phyloP scores from a whole-genome alignment of 2,113 vertebrate species.

The Sturnira hondurensis region DNA sequence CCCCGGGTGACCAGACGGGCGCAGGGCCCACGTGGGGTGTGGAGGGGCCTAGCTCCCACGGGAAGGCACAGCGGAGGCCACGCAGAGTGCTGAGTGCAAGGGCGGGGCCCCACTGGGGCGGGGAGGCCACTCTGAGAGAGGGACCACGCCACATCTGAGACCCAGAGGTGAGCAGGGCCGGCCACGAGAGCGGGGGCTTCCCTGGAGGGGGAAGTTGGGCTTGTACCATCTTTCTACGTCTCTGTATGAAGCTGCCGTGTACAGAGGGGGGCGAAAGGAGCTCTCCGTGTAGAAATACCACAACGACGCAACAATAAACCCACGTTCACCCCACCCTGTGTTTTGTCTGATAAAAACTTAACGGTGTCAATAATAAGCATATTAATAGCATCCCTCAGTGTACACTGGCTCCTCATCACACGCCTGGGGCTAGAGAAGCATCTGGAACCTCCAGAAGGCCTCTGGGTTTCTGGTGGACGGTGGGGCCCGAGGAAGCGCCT shows the following conservation, averaged over 20 bases:
- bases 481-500: rapidly evolving
- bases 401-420: rapidly evolving
- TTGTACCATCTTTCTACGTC: not conserved
- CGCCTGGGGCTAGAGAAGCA: rapidly evolving
- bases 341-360: not conserved
- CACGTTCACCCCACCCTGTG: not conserved
- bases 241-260: not conserved
- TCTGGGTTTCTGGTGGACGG: not conserved
- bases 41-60: rapidly evolving
- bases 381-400: rapidly evolving
- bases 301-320: not conserved
- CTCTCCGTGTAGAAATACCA: not conserved
- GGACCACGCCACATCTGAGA: rapidly evolving
- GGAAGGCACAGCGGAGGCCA: rapidly evolving
- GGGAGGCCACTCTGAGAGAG: not conserved
- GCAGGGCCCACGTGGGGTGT: rapidly evolving
- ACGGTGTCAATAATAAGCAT: rapidly evolving
- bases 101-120: rapidly evolving
- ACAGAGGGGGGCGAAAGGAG: not conserved
- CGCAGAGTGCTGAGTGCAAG: rapidly evolving
- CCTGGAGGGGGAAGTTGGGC: not conserved
- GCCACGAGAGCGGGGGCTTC: not conserved
- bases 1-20: not conserved
- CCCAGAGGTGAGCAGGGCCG: not conserved
- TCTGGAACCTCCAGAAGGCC: rapidly evolving